A percentile compares a stretch with the other conserved stretches of the same genome.
These are phyloP conservation scores for Flexamia atlantica DNA, from an alignment of 2,888 invertebrate species.

Conservation along the genomic window DNA sequence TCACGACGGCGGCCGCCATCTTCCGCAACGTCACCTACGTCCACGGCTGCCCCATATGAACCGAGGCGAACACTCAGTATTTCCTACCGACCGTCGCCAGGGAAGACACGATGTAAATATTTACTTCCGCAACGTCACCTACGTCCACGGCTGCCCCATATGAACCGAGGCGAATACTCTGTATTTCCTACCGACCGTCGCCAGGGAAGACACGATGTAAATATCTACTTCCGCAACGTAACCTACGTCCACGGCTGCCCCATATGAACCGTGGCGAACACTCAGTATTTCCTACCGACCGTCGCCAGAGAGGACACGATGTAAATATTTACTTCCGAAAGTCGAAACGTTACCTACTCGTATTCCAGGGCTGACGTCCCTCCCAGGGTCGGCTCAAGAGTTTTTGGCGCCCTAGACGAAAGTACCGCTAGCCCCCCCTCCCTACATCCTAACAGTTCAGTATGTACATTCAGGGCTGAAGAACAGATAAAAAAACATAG, in stretches of 20 bases:
- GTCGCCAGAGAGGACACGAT: background rate
- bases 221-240: slow-evolving; percentile 80
- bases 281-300: background rate
- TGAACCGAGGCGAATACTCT: slow-evolving; percentile 73
- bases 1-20: slow-evolving; percentile 84
- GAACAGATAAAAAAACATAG: too few species aligned
- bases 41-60: slow-evolving; percentile 84
- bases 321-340: slow-evolving; percentile 76
- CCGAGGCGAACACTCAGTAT: slow-evolving; percentile 55
- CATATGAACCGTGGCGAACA: slow-evolving; percentile 75
- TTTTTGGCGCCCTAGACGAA: too few species aligned
- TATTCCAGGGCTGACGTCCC: too few species aligned
- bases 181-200: background rate
- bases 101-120: background rate
- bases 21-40: slow-evolving; percentile 87
- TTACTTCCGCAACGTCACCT: slow-evolving; percentile 84
- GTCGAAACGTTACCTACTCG: slow-evolving; percentile 86
- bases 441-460: too few species aligned
- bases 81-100: background rate
- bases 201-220: background rate
- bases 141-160: slow-evolving; percentile 85
- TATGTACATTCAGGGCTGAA: too few species aligned
- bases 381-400: too few species aligned
- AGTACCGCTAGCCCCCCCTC: too few species aligned
- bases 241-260: slow-evolving; percentile 86